A percentile compares a stretch with the other conserved stretches of the same genome.
Evolutionary conservation across 1,140 invertebrate genomes (phyloP).

Genomic region (Lutraria rhynchaena): DNA sequence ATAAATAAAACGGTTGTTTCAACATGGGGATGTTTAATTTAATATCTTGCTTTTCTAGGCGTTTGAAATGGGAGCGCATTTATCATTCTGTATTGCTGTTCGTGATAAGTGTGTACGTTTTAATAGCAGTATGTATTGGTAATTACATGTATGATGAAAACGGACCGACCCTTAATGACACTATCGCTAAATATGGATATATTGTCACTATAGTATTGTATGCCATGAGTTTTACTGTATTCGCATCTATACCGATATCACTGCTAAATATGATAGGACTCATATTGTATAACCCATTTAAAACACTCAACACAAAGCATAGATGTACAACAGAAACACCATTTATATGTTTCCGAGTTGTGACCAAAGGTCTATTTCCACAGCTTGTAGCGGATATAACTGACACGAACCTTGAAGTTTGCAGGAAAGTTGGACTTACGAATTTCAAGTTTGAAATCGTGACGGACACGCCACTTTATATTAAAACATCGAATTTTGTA

Average conservation of each 20-base stretch:
- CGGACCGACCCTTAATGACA: background rate
- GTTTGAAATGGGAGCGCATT: too few species aligned
- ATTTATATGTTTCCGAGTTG: constrained; percentile 96
- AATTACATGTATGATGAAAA: background rate
- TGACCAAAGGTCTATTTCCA: constrained; percentile 96
- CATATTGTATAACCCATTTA: constrained; percentile 94
- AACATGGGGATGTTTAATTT: too few species aligned
- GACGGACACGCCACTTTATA: constrained; percentile 92
- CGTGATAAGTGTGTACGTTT: too few species aligned
- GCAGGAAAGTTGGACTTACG: constrained; percentile 93
- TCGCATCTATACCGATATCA: constrained; percentile 37
- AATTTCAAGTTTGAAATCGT: constrained; percentile 99
- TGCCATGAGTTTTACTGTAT: background rate
- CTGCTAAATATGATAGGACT: constrained; percentile 87
- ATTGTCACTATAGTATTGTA: constrained; percentile 3
- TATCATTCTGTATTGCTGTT: too few species aligned
- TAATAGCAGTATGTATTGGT: too few species aligned
- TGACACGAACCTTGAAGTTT: constrained; percentile 92
- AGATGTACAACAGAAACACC: constrained; percentile 95
- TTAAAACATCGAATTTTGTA: constrained; percentile 86
- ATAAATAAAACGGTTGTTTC: too few species aligned
- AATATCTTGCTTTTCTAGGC: too few species aligned
- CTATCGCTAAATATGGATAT: constrained; percentile 15
- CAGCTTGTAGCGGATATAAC: constrained; percentile 93
- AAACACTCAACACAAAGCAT: constrained; percentile 94